phyloP scores from a whole-genome alignment of 2,888 invertebrate species.

The Alviniconcha strummeri region DNA sequence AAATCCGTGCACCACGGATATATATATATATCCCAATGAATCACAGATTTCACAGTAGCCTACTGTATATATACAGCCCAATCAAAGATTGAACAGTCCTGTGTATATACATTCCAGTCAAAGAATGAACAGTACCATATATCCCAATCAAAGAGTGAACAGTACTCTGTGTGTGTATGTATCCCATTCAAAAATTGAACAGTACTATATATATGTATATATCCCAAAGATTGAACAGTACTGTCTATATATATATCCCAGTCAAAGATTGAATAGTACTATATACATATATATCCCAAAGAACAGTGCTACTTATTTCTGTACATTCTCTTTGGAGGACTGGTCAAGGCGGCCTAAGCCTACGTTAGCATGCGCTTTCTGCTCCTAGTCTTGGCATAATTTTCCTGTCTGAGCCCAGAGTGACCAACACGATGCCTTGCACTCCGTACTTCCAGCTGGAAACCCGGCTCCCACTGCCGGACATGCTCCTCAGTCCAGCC shows the following conservation, averaged over 20 bases:
- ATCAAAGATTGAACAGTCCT: neutral
- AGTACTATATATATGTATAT: neutral
- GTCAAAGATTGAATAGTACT: neutral
- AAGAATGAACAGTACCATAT: no score
- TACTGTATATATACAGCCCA: neutral
- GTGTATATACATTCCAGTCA: no score
- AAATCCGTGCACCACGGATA: neutral
- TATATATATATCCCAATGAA: neutral
- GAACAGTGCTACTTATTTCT: no score
- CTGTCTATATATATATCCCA: neutral
- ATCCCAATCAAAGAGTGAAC: no score
- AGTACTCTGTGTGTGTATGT: no score
- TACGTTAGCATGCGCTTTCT: neutral
- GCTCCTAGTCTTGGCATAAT: no score
- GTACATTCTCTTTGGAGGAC: neutral
- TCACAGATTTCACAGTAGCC: no score
- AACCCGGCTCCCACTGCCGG: neutral
- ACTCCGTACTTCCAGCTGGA: neutral
- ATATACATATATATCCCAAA: neutral
- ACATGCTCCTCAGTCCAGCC: no score
- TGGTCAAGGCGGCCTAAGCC: neutral
- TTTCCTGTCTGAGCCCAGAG: no score
- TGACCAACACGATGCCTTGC: neutral
- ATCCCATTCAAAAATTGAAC: no score
- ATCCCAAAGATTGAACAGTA: neutral